Evolutionary conservation across 2,113 vertebrate genomes (phyloP), one percentile per base, ranked within the genome.

Genomic region (Gnathonemus longibarbis): DNA sequence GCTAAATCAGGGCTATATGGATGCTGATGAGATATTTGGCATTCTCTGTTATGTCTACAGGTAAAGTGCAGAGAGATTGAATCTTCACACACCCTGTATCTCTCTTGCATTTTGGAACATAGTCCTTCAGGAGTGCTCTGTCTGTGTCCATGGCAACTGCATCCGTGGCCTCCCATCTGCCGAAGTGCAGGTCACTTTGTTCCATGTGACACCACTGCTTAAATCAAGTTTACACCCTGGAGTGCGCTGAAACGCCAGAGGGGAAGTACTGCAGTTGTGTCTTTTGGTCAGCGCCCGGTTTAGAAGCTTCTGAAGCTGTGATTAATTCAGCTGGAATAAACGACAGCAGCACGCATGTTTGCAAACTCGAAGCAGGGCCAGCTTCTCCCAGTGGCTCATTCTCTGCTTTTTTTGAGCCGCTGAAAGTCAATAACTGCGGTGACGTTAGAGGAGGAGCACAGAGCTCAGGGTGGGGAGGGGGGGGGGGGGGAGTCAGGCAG

Each of bases 121-220:
- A 27, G 48, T 49, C 35, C 50, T 84, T 89, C 39, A 42, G 50
- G 52, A 24, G 56, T 62, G 74, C 50, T 89, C 45, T 62, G 77
- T 58, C 50, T 53, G 89, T 84, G 89, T 52, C 89, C 77, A 89
- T 89, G 89, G 89, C 89, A 89, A 89, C 89, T 27, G 31, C 31
- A 31, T 80, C 50, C 17, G 27, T 84, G 35, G 24, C 48, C 80
- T 45, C 77, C n/a, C 35, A 80, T n/a, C 49, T 87, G 85, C 48
- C 31, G 85, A 39, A 56, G n/a, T 53, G 50, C 35, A 17, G 85
- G 49, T 21, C 39, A 89, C 89, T 89, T 84, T 89, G 77, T 89
- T 58, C 19, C n/a, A n/a, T 89, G 39, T 62, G 80, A 84, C 80
- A 84, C 49, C 27, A 45, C 50, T 87, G 85, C 50, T 53, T 87